Conservation (phyloP, 1,140 invertebrate genomes). For the Camponotus floridanus region DNA sequence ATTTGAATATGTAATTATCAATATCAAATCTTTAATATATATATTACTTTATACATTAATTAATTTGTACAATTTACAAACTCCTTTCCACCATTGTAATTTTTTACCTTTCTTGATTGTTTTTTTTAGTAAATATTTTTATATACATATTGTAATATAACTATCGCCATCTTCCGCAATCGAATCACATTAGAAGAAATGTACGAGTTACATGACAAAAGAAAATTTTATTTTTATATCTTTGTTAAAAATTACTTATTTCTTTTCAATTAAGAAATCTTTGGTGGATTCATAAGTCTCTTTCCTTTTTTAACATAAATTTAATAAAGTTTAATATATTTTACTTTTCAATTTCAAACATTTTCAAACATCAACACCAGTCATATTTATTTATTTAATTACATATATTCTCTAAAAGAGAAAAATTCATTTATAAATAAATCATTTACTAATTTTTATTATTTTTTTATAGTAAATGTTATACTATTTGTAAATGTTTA, state of each 20-base stretch:
- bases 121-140: conserved; percentile 14
- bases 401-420: not conserved
- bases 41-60: not conserved
- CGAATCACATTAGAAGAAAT: conserved; percentile 14
- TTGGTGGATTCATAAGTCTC: not conserved
- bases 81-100: not conserved
- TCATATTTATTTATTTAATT: conserved; percentile 9
- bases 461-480: no score
- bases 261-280: conserved; percentile 5
- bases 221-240: conserved; percentile 17
- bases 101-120: not conserved
- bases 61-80: not conserved
- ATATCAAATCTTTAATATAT: not conserved
- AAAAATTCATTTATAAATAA: not conserved
- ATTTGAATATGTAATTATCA: not conserved
- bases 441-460: not conserved
- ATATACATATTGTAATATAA: not conserved
- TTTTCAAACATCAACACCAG: not conserved
- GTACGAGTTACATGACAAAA: not conserved
- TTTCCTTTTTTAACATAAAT: not conserved
- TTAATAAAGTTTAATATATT: not conserved
- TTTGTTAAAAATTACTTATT: not conserved
- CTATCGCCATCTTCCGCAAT: conserved; percentile 41
- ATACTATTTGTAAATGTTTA: no score
- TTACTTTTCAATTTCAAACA: not conserved